These are phyloP conservation scores for Actinernus sp. DNA, from an alignment of 92 coral and sea anemone genomes.

Conservation along the genomic window DNA sequence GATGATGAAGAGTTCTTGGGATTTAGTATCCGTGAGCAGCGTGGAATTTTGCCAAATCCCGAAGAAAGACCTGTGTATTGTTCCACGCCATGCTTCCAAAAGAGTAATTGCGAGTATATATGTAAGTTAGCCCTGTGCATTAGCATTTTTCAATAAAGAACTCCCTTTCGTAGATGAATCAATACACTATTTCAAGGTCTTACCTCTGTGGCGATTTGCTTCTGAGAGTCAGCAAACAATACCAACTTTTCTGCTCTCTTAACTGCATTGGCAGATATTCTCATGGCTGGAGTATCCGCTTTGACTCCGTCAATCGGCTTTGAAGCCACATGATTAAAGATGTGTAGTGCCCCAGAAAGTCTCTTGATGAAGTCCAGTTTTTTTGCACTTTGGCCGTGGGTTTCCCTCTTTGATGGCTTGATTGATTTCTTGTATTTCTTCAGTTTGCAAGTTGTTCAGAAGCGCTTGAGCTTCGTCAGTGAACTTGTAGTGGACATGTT, in stretches of 20 bases:
- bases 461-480: conserved; percentile 30
- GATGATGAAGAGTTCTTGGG: no score
- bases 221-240: conserved; percentile 15
- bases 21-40: no score
- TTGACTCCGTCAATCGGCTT: conserved; percentile 27
- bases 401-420: conserved; percentile 59
- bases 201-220: conserved; percentile 40
- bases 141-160: no score
- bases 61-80: no score
- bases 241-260: conserved; percentile 21
- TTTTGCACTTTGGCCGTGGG: conserved; percentile 59
- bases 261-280: conserved; percentile 6
- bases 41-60: no score
- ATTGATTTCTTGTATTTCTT: conserved; percentile 50
- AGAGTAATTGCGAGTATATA: no score
- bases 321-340: neutral
- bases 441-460: conserved; percentile 10
- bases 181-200: no score
- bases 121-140: no score
- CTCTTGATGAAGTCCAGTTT: conserved; percentile 41
- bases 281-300: conserved; percentile 20
- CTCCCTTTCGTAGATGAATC: no score
- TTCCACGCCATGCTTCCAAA: no score
- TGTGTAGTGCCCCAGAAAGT: conserved; percentile 35
- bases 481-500: conserved; percentile 22